Conservation (phyloP, 2,113 vertebrate genomes). For the Mastomys natalensis region DNA sequence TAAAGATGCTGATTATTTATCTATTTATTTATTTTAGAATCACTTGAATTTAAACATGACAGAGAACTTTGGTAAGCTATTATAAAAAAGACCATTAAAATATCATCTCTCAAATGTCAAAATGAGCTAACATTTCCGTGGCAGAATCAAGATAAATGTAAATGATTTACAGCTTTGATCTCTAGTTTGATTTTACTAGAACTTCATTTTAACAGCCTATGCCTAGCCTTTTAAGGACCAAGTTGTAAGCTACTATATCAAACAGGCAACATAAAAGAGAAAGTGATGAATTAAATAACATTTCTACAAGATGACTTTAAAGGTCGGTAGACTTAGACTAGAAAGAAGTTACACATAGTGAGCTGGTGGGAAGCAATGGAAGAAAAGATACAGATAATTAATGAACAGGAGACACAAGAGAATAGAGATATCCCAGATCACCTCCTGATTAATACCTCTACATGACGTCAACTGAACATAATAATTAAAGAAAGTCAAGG, state of each 20-base stretch:
- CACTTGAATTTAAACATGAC: slow-evolving; percentile 77
- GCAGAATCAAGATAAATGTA: slow-evolving; percentile 76
- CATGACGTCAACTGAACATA: neutral
- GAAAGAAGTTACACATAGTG: neutral
- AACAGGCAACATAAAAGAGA: slow-evolving; percentile 63
- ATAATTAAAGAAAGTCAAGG: neutral
- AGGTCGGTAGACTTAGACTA: slow-evolving; percentile 24
- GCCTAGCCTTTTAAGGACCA: slow-evolving; percentile 52
- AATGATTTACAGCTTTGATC: slow-evolving; percentile 78
- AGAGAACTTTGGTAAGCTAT: slow-evolving; percentile 74
- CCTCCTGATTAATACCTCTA: neutral
- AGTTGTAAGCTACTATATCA: slow-evolving; percentile 54
- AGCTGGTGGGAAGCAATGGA: neutral
- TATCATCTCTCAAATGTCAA: slow-evolving; percentile 68
- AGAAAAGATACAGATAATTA: neutral
- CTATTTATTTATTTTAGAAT: slow-evolving; percentile 36
- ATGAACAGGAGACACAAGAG: neutral
- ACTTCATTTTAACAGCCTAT: slow-evolving; percentile 61
- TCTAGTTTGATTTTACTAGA: slow-evolving; percentile 79
- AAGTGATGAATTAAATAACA: slow-evolving; percentile 30
- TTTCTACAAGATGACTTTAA: slow-evolving; percentile 52
- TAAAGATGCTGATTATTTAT: neutral
- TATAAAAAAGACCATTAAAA: slow-evolving; percentile 76
- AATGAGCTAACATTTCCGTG: slow-evolving; percentile 68
- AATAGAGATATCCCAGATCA: neutral